phyloP scores from a whole-genome alignment of 2,888 invertebrate genomes.

The Sphinx pinastri region DNA sequence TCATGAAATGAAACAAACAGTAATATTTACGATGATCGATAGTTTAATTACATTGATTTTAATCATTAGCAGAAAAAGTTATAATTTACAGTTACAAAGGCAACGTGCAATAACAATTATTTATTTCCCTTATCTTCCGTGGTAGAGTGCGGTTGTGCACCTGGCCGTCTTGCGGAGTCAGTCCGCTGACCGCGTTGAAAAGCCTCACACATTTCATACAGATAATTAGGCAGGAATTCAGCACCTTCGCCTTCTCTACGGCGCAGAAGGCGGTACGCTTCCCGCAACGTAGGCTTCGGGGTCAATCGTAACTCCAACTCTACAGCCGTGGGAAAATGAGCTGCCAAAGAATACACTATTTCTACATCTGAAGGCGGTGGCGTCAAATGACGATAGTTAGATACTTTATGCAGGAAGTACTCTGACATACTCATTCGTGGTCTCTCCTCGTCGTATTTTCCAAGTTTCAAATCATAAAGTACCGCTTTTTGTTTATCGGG shows the following conservation, averaged over 20 bases:
- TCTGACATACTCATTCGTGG: slow-evolving; percentile 75
- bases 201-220: slow-evolving; percentile 80
- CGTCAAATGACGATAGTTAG: slow-evolving; percentile 72
- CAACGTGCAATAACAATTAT: neutral
- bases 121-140: slow-evolving; percentile 40
- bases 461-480: slow-evolving; percentile 75
- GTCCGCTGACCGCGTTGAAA: slow-evolving; percentile 73
- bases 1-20: slow-evolving; percentile 12
- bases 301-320: slow-evolving; percentile 76
- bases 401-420: slow-evolving; percentile 78
- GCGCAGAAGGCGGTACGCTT: slow-evolving; percentile 74
- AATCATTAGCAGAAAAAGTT: too few relatives aligned
- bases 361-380: slow-evolving; percentile 79
- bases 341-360: slow-evolving; percentile 77
- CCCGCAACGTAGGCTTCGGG: slow-evolving; percentile 76
- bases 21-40: neutral
- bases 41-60: neutral
- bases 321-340: slow-evolving; percentile 76
- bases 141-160: slow-evolving; percentile 49
- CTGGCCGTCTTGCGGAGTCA: slow-evolving; percentile 65
- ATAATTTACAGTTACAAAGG: too few relatives aligned
- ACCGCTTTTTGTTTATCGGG: slow-evolving; percentile 74
- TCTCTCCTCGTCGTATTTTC: slow-evolving; percentile 70
- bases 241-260: slow-evolving; percentile 74
- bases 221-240: slow-evolving; percentile 77